Base-by-base conservation (phyloP, 2,797 vertebrate species). In the Muraenolepis orangiensis region DNA sequence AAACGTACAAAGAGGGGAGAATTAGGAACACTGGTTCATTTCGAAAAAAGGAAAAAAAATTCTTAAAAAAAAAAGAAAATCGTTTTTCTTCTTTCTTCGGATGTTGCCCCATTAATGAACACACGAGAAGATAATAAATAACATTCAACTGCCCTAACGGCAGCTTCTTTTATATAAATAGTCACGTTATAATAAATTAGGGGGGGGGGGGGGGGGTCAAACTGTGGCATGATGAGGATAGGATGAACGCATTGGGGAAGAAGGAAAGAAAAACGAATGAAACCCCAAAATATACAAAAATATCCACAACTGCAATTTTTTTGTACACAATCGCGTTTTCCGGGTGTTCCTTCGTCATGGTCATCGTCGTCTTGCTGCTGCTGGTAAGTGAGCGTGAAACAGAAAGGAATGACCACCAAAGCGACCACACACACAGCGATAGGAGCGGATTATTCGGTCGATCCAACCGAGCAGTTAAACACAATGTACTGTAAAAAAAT, bases 111-210 rank as follows among this genome's bases (percentile, higher is more conserved):
- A 5, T 92, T 93, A 91, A 90, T 89, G 81, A 93, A 93, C 90
- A 91, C 91, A 94, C 93, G 92, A 84, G 82, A 87, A 88, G 91
- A 92, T 90, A 92, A 93, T 94, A 93, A 93, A 94, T 93, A 95
- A 95, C 95, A 94, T 94, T 93, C 93, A 93, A 90, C 90, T 91
- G 86, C 87, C 90, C 93, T 93, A 91, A 91, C 90, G 89, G 91
- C 89, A 90, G 91, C 89, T 91, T 87, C 88, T 87, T 91, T 91
- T 93, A 92, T 94, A 95, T 95, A 96, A 95, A 95, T 93, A 94
- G 92, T 86, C 91, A 89, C 92, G 93, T 93, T 90, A 91, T 87
- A 92, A 93, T 93, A 95, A 96, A 94, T 89, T 89, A 95, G 92
- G 92, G n/a, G n/a, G n/a, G n/a, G n/a, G n/a, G n/a, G n/a, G n/a